These are phyloP conservation scores for Corythucha ciliata DNA, from an alignment of 2,888 invertebrate genomes.

Conservation along the genomic window DNA sequence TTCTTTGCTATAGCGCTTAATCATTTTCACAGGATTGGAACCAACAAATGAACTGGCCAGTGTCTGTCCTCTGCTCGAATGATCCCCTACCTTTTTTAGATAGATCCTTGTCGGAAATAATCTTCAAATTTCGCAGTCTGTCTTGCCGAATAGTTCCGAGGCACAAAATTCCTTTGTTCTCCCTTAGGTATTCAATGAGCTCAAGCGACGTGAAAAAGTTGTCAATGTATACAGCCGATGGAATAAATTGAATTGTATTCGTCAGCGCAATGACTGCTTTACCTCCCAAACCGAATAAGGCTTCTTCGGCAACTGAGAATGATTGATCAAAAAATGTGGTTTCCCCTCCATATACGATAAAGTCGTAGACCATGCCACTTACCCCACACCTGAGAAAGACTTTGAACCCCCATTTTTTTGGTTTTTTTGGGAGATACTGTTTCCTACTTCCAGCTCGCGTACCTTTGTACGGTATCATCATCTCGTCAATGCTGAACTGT, in stretches of 20 bases:
- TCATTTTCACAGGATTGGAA: conserved; percentile 17
- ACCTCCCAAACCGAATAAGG: conserved; percentile 36
- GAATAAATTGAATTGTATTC: conserved; percentile 29
- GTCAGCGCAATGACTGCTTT: conserved; percentile 36
- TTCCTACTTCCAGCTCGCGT: conserved; percentile 11
- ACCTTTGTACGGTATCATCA: conserved; percentile 6
- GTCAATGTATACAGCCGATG: conserved; percentile 32
- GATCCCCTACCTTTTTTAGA: conserved; percentile 25
- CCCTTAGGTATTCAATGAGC: conserved; percentile 18
- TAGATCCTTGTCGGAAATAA: conserved; percentile 22
- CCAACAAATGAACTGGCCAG: conserved; percentile 28
- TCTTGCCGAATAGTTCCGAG: conserved; percentile 23
- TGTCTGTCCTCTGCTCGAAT: conserved; percentile 25
- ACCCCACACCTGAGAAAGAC: conserved; percentile 39
- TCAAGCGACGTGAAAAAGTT: conserved; percentile 29
- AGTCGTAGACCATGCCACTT: conserved; percentile 40
- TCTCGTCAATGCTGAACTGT: conserved; percentile 5
- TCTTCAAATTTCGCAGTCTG: conserved; percentile 15
- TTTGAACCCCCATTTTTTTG: no score
- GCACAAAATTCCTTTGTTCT: conserved; percentile 22
- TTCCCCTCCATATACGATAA: conserved; percentile 36
- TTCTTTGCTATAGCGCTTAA: conserved; percentile 19
- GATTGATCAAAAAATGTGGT: conserved; percentile 34
- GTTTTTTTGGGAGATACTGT: conserved; percentile 40
- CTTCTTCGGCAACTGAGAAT: conserved; percentile 32